Base-by-base conservation (phyloP, 1,140 invertebrate genomes). In the Akabosia matsudoensis region DNA sequence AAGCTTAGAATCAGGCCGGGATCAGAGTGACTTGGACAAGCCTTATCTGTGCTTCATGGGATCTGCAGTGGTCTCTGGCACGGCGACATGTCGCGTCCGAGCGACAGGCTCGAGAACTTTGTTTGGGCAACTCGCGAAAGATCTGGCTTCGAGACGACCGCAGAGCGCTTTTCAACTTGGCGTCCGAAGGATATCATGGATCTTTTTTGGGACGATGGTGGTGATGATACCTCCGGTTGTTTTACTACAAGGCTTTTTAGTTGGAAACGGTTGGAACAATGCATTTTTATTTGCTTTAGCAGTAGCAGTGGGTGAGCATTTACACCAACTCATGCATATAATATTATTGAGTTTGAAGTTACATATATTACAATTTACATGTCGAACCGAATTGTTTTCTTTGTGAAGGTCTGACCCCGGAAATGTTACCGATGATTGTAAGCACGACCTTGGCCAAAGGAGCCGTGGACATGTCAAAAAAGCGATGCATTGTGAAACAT, bases 351-450 rank as follows among this genome's bases (percentile, higher is more conserved):
- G n/a, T n/a, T n/a, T n/a, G n/a, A n/a, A 45, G 37, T 45, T 7
- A 18, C 18, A 10, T 45, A 18, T 61, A 14, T 61, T 61, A 61
- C 14, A 61, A 61, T 61, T 51, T 51, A 51, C 10, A 51, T 51
- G 10, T n/a, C n/a, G n/a, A 51, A 51, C n/a, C 45, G n/a, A n/a
- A n/a, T n/a, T n/a, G n/a, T n/a, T 24, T 61, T 13, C 26, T 45
- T 45, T 4, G 16, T 24, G 10, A 24, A 67, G 61, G 76, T 3
- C 45, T 78, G 1, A 78, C 76, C 0, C 76, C 76, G 31, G 76
- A 78, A 74, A 78, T 78, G 76, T 22, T 78, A 0, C 76, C 76
- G 1, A 75, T 78, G 73, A 78, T 78, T 22, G 76, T 78, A 0
- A 74, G 31, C 73, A 70, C 76, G 2, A 78, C 76, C 0, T 26